phyloP scores from a whole-genome alignment of 2,888 invertebrate genomes.

The Agrilus cyanescens region DNA sequence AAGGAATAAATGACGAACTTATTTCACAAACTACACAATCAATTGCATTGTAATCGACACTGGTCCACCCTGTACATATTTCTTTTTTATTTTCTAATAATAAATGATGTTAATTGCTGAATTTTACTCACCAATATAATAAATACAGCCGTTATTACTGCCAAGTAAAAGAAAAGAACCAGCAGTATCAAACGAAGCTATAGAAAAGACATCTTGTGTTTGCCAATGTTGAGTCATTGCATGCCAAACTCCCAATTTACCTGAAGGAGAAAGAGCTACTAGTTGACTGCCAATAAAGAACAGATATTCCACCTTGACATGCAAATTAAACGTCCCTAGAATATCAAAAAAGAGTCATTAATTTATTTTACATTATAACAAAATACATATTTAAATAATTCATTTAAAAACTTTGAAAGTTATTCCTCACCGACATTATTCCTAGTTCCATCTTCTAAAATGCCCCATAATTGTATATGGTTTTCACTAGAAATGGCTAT shows the following conservation, averaged over 20 bases:
- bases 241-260: constrained; percentile 99
- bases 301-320: constrained; percentile 87
- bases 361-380: no score
- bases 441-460: constrained; percentile 63
- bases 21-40: no score
- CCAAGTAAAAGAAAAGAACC: constrained; percentile 91
- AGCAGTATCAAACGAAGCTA: constrained; percentile 93
- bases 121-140: constrained; percentile 71
- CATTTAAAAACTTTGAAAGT: no score
- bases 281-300: constrained; percentile 96
- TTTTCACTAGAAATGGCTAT: constrained; percentile 70
- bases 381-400: no score
- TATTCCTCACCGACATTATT: constrained; percentile 53
- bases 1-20: constrained; percentile 16
- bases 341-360: constrained; percentile 7
- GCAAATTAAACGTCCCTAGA: constrained; percentile 77
- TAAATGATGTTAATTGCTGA: neutral
- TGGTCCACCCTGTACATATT: no score
- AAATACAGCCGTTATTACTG: constrained; percentile 92
- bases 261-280: constrained; percentile 85
- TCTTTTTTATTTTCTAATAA: constrained; percentile 3
- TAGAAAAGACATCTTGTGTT: constrained; percentile 89
- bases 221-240: constrained; percentile 99
- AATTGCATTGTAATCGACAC: no score
- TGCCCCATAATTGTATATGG: constrained; percentile 67